Base-by-base conservation (phyloP, 2,113 vertebrate genomes). In the Tetrao urogallus region DNA sequence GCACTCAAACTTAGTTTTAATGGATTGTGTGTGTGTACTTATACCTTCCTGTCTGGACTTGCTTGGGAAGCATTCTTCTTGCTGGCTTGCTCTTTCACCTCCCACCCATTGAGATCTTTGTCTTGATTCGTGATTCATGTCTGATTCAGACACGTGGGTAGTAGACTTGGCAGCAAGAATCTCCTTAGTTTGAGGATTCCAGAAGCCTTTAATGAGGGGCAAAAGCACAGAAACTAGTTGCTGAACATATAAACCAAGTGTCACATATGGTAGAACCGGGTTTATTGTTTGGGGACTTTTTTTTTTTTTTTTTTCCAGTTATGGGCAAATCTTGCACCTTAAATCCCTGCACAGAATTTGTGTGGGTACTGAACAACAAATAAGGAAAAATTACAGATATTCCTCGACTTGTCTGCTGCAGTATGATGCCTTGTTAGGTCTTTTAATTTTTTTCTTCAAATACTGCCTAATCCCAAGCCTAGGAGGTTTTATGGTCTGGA, bases 131-230 rank as follows among this genome's bases (percentile, higher is more conserved):
- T 96, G 94, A 97, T 95, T 96, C 93, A 95, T 72, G 70, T 83
- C 82, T 97, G 93, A 95, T 95, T 95, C 92, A 96, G 61, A 63
- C 90, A 82, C 88, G 94, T 94, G 89, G 92, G 89, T 91, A 94
- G 95, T 79, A 89, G 63, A 64, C 56, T 96, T 93, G 93, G 89
- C 86, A 96, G 70, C 40, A 71, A 72, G 82, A 82, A 81, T 73
- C 81, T 87, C 69, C 75, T 82, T 66, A 86, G 36, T 75, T 50
- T 88, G 58, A 93, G 73, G 76, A 88, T 92, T 91, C 48, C 80
- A 92, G 63, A 92, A 90, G 45, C 48, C 27, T 93, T 92, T 93
- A 84, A 72, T 90, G 86, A 84, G 66, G 88, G 82, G 50, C 56
- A 88, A 90, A 82, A 90, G 25, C 66, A 75, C n/a, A 81, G 80